Percentiles rank a stretch among this genome's conserved stretches.
phyloP scores from a whole-genome alignment of 1,140 invertebrate species.

The Neuroterus valhalla region DNA sequence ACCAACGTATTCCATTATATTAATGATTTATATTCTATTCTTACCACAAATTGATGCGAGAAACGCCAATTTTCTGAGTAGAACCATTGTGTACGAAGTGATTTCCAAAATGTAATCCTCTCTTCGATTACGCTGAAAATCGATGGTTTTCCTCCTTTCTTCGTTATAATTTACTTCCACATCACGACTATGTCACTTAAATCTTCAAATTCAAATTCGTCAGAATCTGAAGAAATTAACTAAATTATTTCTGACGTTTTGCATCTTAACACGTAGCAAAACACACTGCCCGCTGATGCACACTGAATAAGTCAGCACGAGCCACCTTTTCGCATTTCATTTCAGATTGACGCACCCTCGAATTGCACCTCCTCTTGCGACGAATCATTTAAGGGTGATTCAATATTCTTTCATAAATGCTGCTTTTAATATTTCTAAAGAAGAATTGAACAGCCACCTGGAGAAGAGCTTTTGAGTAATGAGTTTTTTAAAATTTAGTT shows the following conservation, averaged over 20 bases:
- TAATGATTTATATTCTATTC: conserved; percentile 32
- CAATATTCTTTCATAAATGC: too few relatives aligned
- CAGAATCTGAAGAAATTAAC: conserved; percentile 33
- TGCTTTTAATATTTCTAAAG: not conserved
- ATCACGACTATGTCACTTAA: conserved; percentile 41
- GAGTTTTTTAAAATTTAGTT: not conserved
- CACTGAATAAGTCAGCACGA: too few relatives aligned
- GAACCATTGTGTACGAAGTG: conserved; percentile 55
- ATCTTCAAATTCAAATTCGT: conserved; percentile 25
- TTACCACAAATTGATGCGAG: conserved; percentile 57
- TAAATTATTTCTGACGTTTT: conserved; percentile 2
- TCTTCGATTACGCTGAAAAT: not conserved
- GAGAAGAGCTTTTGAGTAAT: not conserved
- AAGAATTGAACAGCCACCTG: not conserved
- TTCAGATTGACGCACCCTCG: not conserved
- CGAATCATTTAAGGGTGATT: not conserved
- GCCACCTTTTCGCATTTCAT: too few relatives aligned
- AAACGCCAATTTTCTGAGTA: conserved; percentile 54
- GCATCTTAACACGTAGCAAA: not conserved
- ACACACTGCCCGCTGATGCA: too few relatives aligned
- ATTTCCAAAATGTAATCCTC: not conserved
- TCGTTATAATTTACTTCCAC: conserved; percentile 39
- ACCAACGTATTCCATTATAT: conserved; percentile 16
- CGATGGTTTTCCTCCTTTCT: not conserved
- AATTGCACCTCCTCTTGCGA: not conserved